A percentile compares a stretch with the other conserved stretches of the same genome.
phyloP scores from a whole-genome alignment of 2,888 invertebrate genomes.

The Orthosia gothica region DNA sequence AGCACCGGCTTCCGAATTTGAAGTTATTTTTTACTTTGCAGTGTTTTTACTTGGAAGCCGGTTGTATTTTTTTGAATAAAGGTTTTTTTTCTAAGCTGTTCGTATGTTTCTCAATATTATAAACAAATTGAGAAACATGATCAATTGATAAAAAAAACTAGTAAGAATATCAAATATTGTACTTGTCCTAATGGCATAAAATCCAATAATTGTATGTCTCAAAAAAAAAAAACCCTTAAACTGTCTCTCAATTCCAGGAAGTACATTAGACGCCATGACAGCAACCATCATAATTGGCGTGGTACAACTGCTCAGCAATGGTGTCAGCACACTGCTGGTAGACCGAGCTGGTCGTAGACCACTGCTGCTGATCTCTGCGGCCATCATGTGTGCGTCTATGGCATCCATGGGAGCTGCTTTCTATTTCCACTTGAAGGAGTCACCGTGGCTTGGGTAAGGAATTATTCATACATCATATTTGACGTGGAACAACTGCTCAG shows the following conservation, averaged over 20 bases:
- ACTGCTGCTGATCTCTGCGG: slow-evolving; percentile 91
- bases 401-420: slow-evolving; percentile 90
- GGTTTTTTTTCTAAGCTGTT: too few species aligned
- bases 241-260: slow-evolving; percentile 78
- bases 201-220: too few species aligned
- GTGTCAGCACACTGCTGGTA: slow-evolving; percentile 89
- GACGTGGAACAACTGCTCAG: slow-evolving; percentile 91
- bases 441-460: slow-evolving; percentile 85
- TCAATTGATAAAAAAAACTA: too few species aligned
- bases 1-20: too few species aligned
- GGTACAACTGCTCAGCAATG: slow-evolving; percentile 91
- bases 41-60: too few species aligned
- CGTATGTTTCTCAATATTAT: too few species aligned
- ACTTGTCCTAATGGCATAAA: too few species aligned
- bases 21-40: too few species aligned
- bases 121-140: too few species aligned
- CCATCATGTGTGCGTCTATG: slow-evolving; percentile 90
- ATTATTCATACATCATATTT: slow-evolving; percentile 79
- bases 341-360: slow-evolving; percentile 92
- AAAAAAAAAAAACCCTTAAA: too few species aligned
- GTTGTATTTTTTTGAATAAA: too few species aligned
- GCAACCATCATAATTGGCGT: slow-evolving; percentile 91
- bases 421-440: slow-evolving; percentile 85
- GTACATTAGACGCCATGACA: slow-evolving; percentile 88
- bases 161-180: too few species aligned